Conservation (phyloP, 2,888 invertebrate genomes). For the Eristalis intricaria region DNA sequence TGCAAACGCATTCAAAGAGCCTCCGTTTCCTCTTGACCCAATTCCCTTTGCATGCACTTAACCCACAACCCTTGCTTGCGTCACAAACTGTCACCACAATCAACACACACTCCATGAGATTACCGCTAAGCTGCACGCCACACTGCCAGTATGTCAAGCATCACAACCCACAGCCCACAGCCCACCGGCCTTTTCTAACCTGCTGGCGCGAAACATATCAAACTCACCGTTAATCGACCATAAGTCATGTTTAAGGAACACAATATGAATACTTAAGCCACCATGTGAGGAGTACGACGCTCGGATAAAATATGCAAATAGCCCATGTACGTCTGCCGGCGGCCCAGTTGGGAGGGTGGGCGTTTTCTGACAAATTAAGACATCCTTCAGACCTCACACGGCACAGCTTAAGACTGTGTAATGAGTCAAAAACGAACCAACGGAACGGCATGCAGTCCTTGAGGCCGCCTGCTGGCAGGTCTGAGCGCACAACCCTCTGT, state of each 20-base stretch:
- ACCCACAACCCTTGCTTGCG: neutral
- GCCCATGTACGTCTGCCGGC: neutral
- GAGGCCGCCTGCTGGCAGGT: neutral
- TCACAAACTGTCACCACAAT: neutral
- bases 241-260: constrained; percentile 18
- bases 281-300: neutral
- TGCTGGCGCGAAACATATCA: constrained; percentile 16
- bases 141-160: neutral
- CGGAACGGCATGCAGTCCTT: too few relatives aligned
- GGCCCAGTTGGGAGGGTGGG: neutral
- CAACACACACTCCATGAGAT: neutral
- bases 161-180: neutral
- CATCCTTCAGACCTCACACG: neutral
- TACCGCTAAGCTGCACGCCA: neutral
- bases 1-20: neutral
- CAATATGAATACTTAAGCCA: constrained; percentile 31
- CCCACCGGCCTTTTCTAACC: neutral
- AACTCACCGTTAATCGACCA: constrained; percentile 25
- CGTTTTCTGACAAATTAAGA: constrained; percentile 22
- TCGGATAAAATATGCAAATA: constrained; percentile 32
- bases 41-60: neutral
- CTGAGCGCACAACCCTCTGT: neutral
- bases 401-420: constrained; percentile 8
- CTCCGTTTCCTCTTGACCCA: neutral
- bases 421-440: neutral